Evolutionary conservation across 2,888 invertebrate genomes (phyloP), one percentile per base, ranked within the genome.

Genomic region (Chrysina gloriosa): DNA sequence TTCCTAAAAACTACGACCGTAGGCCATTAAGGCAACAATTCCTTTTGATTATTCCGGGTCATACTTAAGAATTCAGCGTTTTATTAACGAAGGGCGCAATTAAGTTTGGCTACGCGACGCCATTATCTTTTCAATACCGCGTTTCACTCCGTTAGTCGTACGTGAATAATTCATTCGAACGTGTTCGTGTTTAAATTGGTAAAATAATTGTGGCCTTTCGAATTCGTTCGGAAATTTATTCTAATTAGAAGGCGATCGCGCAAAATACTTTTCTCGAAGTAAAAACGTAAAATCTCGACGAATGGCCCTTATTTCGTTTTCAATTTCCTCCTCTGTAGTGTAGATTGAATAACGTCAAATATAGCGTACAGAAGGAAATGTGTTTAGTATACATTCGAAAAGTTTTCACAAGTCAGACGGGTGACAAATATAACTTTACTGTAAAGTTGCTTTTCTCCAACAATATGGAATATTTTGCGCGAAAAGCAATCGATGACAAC

Each of bases 21-120:
- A 39, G 36, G 16, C 50, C 11, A 14, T 39, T 58, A 58, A 39
- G 14, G 31, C 11, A 58, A 58, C 6, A 39, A 58, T 39, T 58
- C 23, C 14, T 58, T 58, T 39, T 25, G 25, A 39, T 58, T 58
- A 39, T 39, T 58, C 25, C 4, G n/a, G 7, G 14, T 6, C 7
- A 25, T 9, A 58, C 25, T 39, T 25, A 11, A 25, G 25, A 39
- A 58, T 34, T 19, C 19, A n/a, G 11, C 36, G 34, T 23, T 39
- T 39, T 39, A 39, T 58, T 58, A 39, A 39, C 14, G 39, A 58
- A 7, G 31, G n/a, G 14, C 23, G 9, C 39, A 36, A 58, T 58
- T 58, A 58, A 39, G 58, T 58, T 36, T 29, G 19, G 21, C 21
- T 45, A 21, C 9, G 31, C 31, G 45, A n/a, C 9, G 21, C 45